Evolutionary conservation across 23 tunicate species (phyloP), one percentile per base, ranked within the genome.

Genomic region (Clavelina lepadiformis): DNA sequence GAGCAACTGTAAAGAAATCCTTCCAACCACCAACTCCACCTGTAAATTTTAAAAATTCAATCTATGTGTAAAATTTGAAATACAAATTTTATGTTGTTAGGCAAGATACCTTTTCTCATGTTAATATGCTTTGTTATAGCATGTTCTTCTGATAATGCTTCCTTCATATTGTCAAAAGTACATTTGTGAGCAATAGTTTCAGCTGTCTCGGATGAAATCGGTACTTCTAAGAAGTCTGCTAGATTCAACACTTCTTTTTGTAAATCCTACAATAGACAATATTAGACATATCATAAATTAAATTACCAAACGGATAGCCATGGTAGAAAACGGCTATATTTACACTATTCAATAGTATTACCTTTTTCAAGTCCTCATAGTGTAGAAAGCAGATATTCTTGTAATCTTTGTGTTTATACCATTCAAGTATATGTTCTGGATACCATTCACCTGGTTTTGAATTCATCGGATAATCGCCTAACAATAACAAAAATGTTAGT

Each of bases 361-460:
- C 68, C 50, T 63, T 63, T 36, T 63, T 63, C 68, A 63, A 36
- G 24, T 63, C 68, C 38, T 63, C 68, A 36, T 13, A 63, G 26
- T 7, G 38, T 36, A 63, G 25, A 63, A 63, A 63, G 29, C 22
- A 63, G 13, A 73, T 58, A 28, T 7, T 56, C 30, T 58, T 35
- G 5, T 45, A 38, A 25, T 73, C 38, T 27, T 41, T 30, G 35
- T 73, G 58, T 28, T 44, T 35, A 23, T 56, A 30, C 78, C 78
- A 73, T 20, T 68, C 59, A 23, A 73, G 58, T 21, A 73, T 73
- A 59, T 73, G 78, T 25, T 73, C 78, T 1, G 78, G 78, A 59
- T 73, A 73, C 78, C 78, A 73, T 38, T 73, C 78, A 28, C 68
- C 78, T 2, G 78, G 78, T 46, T 73, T 73, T 21, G 18, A 3